Evolutionary conservation across 2,113 vertebrate species (phyloP).

Genomic region (Megaleporinus macrocephalus): DNA sequence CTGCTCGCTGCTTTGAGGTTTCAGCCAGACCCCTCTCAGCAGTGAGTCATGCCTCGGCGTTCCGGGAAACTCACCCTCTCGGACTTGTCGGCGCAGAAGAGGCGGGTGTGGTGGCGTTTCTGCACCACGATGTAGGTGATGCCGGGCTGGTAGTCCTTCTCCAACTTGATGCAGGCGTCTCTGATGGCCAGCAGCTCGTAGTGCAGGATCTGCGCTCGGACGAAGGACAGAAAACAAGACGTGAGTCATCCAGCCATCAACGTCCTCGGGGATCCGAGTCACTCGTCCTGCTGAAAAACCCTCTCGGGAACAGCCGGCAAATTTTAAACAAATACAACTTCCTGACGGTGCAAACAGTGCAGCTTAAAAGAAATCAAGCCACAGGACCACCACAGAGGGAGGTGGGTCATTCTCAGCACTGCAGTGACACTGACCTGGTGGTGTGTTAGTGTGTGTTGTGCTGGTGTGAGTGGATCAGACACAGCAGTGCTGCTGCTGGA

Average conservation of each 20-base stretch:
- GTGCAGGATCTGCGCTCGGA: slow-evolving; percentile 74
- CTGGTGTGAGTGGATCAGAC: too few species aligned
- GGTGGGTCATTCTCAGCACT: too few species aligned
- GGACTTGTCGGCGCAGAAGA: slow-evolving; percentile 97
- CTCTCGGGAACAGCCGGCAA: background rate
- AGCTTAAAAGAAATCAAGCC: too few species aligned
- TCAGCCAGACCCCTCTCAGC: background rate
- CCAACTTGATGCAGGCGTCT: slow-evolving; percentile 98
- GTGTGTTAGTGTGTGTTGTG: too few species aligned
- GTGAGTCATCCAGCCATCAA: background rate
- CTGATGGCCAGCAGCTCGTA: slow-evolving; percentile 94
- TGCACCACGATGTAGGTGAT: slow-evolving; percentile 99
- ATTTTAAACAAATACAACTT: too few species aligned
- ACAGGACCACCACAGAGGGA: too few species aligned
- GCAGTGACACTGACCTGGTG: too few species aligned
- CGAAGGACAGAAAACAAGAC: background rate
- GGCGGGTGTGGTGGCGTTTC: slow-evolving; percentile 96
- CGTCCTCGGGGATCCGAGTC: background rate
- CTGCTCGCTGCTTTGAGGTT: background rate
- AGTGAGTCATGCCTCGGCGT: background rate
- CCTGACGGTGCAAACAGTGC: too few species aligned
- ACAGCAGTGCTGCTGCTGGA: too few species aligned
- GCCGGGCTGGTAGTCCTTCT: slow-evolving; percentile 99
- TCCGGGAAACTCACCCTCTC: slow-evolving; percentile 85
- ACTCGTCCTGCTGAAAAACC: background rate